Evolutionary conservation across 1,140 invertebrate species (phyloP).

Genomic region (Drosophila parvula): DNA sequence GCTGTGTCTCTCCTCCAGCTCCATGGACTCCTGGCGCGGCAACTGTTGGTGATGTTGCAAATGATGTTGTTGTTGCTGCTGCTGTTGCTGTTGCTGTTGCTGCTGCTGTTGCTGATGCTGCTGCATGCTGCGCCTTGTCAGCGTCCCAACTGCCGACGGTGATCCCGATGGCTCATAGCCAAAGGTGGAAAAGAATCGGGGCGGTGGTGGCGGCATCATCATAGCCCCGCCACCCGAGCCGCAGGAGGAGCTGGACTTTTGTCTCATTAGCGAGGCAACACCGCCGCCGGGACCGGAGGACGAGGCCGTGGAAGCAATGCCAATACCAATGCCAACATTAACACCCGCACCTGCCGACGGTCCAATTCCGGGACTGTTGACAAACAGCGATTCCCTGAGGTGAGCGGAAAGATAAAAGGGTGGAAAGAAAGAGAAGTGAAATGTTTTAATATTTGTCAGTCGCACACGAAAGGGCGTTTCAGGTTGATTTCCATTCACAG

Average conservation of each 20-base stretch:
- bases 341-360: conserved; percentile 9
- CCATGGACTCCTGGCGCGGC: conserved; percentile 49
- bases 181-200: conserved; percentile 80
- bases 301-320: not conserved
- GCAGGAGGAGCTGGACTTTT: conserved; percentile 75
- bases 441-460: conserved; percentile 67
- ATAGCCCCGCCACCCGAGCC: conserved; percentile 24
- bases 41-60: conserved; percentile 61
- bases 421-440: conserved; percentile 25
- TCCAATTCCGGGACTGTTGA: conserved; percentile 66
- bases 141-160: conserved; percentile 47
- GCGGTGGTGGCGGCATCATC: conserved; percentile 64
- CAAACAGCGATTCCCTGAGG: conserved; percentile 82
- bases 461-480: conserved; percentile 24
- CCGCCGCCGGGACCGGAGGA: conserved; percentile 33
- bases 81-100: conserved; percentile 36
- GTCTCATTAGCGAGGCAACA: conserved; percentile 72
- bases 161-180: conserved; percentile 77
- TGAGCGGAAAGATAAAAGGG: not conserved
- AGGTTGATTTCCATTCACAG: not conserved
- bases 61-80: conserved; percentile 49
- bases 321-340: conserved; percentile 20
- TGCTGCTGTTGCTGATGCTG: conserved; percentile 41
- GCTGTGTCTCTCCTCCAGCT: conserved; percentile 56
- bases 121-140: conserved; percentile 70